Evolutionary conservation across 2,113 vertebrate genomes (phyloP).

Genomic region (Seriola rivoliana): DNA sequence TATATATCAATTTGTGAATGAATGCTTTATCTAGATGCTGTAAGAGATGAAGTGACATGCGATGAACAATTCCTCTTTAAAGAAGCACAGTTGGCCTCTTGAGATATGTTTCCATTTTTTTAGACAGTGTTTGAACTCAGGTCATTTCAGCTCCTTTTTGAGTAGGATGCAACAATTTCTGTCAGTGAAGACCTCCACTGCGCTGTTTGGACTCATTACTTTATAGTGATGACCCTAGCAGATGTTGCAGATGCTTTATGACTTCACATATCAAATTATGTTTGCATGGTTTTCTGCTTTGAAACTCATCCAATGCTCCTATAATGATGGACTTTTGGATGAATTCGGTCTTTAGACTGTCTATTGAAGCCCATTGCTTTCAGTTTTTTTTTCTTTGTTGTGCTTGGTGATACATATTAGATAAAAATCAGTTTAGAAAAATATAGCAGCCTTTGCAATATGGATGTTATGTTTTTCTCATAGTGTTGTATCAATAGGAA

Average conservation of each 20-base stretch:
- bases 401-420: neutral
- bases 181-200: neutral
- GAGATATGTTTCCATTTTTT: neutral
- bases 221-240: neutral
- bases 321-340: neutral
- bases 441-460: neutral
- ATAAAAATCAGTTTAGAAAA: slow-evolving; percentile 6
- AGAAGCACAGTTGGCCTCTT: neutral
- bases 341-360: neutral
- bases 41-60: neutral
- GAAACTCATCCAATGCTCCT: neutral
- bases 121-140: neutral
- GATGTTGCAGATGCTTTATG: neutral
- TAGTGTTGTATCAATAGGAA: slow-evolving; percentile 10
- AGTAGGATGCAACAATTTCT: neutral
- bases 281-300: slow-evolving; percentile 10
- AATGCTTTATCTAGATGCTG: neutral
- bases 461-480: neutral
- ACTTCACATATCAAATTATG: neutral
- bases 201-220: neutral
- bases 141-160: neutral
- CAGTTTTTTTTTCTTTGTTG: neutral
- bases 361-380: neutral
- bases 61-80: neutral
- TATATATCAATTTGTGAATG: too few species aligned